Evolutionary conservation across 1,140 invertebrate species (phyloP), one percentile per base, ranked within the genome.

Genomic region (Goniozus legneri): DNA sequence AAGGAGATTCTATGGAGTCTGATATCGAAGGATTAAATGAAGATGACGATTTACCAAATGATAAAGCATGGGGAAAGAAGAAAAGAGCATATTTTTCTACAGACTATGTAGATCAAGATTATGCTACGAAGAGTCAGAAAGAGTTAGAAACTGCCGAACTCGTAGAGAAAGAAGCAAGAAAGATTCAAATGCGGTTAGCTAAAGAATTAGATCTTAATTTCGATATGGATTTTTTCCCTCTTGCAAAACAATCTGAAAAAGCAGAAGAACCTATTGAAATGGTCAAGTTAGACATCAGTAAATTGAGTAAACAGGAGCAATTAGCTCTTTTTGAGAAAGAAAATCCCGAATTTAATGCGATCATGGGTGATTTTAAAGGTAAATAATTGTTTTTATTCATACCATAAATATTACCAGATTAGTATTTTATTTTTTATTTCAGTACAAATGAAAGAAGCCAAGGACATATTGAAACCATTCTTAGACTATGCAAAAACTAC

Each of bases 41-140:
- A 53, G 82, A 85, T 63, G 76, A 81, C 55, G 76, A 79, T 55
- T 71, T 93, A 32, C 89, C 89, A 4, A 81, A 92, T 69, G 79
- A 80, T 8, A 85, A 85, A 76, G 89, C 89, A 14, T 95, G 93
- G 92, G 92, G 92, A 8, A 84, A 83, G 58, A 87, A 87, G 48
- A 87, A 87, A 54, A 81, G 74, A 54, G 78, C 79, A 31, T 96
- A 85, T 71, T 93, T 92, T 71, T 84, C 85, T 33, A 89, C 91
- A 1, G 91, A 94, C 78, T 93, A 90, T 73, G 84, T 92, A 12
- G 91, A 94, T 77, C 80, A 85, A 56, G 91, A 94, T 76, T 91
- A 87, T 80, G 82, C 85, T 30, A 84, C 79, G 60, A 52, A 60
- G 12, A 62, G 34, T 50, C 82, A 83, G 53, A 83, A 87, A 60